A percentile compares a stretch with the other conserved stretches of the same genome.
Conservation (phyloP, 2,797 vertebrate species). For the Alectoris magna region DNA sequence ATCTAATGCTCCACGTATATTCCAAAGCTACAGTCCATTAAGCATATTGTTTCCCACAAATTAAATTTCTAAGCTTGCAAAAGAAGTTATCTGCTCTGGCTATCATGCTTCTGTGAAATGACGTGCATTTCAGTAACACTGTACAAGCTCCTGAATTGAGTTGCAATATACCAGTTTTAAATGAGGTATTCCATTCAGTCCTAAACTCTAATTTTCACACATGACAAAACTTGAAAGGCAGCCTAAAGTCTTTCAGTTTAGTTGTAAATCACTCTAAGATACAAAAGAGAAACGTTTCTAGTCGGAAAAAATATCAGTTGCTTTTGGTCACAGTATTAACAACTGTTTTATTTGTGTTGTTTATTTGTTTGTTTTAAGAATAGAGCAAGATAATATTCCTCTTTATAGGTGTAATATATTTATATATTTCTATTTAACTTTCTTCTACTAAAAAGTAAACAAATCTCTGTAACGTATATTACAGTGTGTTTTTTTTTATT, state of each 20-base stretch:
- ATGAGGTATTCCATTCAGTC: accelerated
- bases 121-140: not conserved
- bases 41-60: not conserved
- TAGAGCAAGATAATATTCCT: not conserved
- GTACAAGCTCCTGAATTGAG: not conserved
- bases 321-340: not conserved
- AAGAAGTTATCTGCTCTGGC: not conserved
- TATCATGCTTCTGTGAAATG: not conserved
- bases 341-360: not conserved
- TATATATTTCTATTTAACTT: not conserved
- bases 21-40: not conserved
- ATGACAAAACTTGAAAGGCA: not conserved
- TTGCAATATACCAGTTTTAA: not conserved
- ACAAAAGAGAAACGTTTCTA: not conserved
- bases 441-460: not conserved
- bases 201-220: not conserved
- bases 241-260: not conserved
- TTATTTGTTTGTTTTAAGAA: not conserved
- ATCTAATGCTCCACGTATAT: not conserved
- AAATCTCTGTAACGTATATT: not conserved
- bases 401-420: not conserved
- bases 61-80: not conserved
- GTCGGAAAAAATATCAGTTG: not conserved
- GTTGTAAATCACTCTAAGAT: not conserved
- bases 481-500: not conserved